Percentiles rank a stretch among this genome's conserved stretches.
phyloP scores from a whole-genome alignment of 2,797 vertebrate genomes.

The Triplophysa yarkandensis region DNA sequence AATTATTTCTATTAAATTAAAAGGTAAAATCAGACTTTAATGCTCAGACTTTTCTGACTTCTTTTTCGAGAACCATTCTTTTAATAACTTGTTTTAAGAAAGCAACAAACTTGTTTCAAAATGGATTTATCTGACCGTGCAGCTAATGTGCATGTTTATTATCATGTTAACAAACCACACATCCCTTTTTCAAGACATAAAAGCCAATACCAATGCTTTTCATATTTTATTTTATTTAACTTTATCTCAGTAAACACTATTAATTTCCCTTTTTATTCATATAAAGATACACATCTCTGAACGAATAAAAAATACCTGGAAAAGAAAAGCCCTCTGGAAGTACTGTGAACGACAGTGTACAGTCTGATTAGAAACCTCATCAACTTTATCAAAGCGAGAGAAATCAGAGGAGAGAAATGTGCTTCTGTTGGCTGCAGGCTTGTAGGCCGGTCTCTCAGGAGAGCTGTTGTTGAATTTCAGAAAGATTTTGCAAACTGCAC shows the following conservation, averaged over 20 bases:
- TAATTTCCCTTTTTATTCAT: slow-evolving; percentile 1
- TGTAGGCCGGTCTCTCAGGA: slow-evolving; percentile 21
- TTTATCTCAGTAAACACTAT: neutral
- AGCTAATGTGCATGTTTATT: neutral
- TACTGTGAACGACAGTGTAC: neutral
- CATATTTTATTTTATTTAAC: neutral
- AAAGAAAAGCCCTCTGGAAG: neutral
- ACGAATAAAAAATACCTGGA: slow-evolving; percentile 1
- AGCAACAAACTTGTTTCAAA: neutral
- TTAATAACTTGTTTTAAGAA: neutral
- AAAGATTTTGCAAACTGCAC: slow-evolving; percentile 5
- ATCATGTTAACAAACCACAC: neutral
- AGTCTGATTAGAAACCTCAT: slow-evolving; percentile 33
- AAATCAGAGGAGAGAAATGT: slow-evolving; percentile 20
- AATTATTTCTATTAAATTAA: too few species aligned
- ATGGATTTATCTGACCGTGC: neutral
- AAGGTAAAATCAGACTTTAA: too few species aligned
- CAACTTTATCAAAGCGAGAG: slow-evolving; percentile 28
- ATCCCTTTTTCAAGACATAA: neutral
- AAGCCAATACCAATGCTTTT: neutral
- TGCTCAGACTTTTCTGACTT: too few species aligned
- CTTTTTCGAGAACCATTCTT: too few species aligned
- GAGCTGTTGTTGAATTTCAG: slow-evolving; percentile 27
- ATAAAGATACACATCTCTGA: slow-evolving; percentile 17
- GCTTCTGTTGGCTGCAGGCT: slow-evolving; percentile 24